A percentile compares a stretch with the other conserved stretches of the same genome.
These are phyloP conservation scores for Eurypyga helias DNA, from an alignment of 2,113 vertebrate species.

Conservation along the genomic window DNA sequence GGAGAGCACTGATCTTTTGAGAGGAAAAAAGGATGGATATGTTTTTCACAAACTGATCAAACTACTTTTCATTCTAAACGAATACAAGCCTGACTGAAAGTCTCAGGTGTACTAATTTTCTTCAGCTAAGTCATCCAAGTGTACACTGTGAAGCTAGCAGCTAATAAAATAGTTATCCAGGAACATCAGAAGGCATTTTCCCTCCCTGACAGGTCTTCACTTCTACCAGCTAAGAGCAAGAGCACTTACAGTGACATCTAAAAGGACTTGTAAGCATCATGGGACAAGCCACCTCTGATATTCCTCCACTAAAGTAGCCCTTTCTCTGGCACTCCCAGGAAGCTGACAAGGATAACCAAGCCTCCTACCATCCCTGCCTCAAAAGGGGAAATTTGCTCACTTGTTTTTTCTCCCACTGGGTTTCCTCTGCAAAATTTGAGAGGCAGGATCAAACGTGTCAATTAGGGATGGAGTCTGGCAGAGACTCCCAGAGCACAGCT, in stretches of 20 bases:
- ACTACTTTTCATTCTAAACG: constrained; percentile 69
- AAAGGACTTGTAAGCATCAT: constrained; percentile 56
- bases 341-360: constrained; percentile 24
- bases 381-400: background rate
- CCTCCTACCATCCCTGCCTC: background rate
- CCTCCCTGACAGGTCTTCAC: constrained; percentile 63
- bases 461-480: background rate
- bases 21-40: constrained; percentile 63
- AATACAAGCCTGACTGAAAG: constrained; percentile 65
- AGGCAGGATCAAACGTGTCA: background rate
- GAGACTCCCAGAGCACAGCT: background rate
- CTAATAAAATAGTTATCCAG: constrained; percentile 42
- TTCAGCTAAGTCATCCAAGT: constrained; percentile 43
- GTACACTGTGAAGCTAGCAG: constrained; percentile 19
- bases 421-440: background rate
- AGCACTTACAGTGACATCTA: constrained; percentile 62
- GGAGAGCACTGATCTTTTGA: constrained; percentile 60
- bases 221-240: constrained; percentile 55
- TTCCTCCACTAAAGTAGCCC: background rate
- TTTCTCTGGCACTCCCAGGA: background rate
- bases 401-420: background rate
- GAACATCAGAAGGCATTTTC: constrained; percentile 54
- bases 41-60: constrained; percentile 69
- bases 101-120: constrained; percentile 66
- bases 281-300: constrained; percentile 14